Evolutionary conservation across 2,797 vertebrate genomes (phyloP), one percentile per base, ranked within the genome.

Genomic region (Sebastes taczanowskii): DNA sequence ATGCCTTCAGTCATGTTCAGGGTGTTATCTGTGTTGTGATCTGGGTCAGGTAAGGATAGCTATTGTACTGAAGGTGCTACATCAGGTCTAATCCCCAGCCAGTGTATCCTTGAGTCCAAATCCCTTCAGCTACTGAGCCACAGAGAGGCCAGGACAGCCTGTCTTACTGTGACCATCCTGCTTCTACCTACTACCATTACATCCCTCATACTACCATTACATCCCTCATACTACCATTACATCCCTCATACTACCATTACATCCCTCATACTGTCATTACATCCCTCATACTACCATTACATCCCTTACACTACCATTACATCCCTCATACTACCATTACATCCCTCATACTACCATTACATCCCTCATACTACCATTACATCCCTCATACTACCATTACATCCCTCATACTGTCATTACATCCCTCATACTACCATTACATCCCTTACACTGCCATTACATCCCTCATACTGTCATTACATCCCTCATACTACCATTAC

Each of bases 21-120:
- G 46, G 77, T 74, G 49, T 80, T 49, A 34, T 46, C 42, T 46
- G 58, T 16, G 23, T 81, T 81, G 81, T 77, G 81, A 90, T 88
- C 84, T 78, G 83, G 89, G 86, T 93, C 91, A 92, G 70, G 68
- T 80, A 72, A 85, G 88, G 88, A 84, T 42, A 34, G 18, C 18
- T 77, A 1, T 65, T 72, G 66, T 10, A 38, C 62, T 74, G 76
- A 74, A 60, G 80, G 65, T 86, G 62, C 59, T 70, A 52, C 62
- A 49, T 74, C 35, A 46, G 22, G 60, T 58, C 70, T 91, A 90
- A 91, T 92, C 85, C 81, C 34, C 27, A 61, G 11, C 64, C 27
- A 11, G 20, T 71, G 52, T 35, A 49, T 82, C 67, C 58, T 55
- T 55, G n/a, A 79, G 30, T 22, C 56, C 68, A 85, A 91, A 94